Base-by-base conservation (phyloP, 2,888 invertebrate genomes). In the Hypercompe scribonia region DNA sequence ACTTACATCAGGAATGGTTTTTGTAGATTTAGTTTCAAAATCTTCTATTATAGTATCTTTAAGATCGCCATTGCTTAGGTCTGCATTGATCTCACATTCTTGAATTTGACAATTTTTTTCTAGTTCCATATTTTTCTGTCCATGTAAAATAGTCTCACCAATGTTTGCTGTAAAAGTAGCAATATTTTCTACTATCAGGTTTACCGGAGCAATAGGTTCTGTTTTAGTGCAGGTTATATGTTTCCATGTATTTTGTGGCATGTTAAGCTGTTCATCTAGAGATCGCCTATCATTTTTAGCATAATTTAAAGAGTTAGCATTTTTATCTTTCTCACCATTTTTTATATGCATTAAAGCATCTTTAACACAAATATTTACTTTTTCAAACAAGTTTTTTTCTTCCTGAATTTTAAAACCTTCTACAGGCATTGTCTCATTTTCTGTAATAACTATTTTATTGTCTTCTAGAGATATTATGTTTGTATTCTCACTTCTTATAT, bases 11-110 rank as follows among this genome's bases (percentile, higher is more conserved):
- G 21, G 34, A 68, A 24, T 72, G 39, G 65, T 72, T 71, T 70
- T 70, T 65, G 36, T 68, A 36, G 64, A 39, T 67, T 74, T 68
- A 42, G 70, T 67, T 70, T 77, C 77, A 58, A 69, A 76, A 46
- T 74, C 73, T 63, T 31, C 24, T 65, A 28, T 33, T 15, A 0
- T n/a, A 39, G 64, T 8, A 21, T 65, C 74, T 77, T 67, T 82
- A 74, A n/a, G 74, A 78, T 42, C 11, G 13, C 33, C 34, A 34
- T 70, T 64, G 33, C 3, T n/a, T 46, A n/a, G 0, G 34, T 8
- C 21, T 67, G 61, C 1, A 58, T n/a, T 24, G 10, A 15, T 63
- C 18, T 28, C 67, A 72, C n/a, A 4, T 7, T 63, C 58, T 68
- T 68, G 21, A 33, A 13, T n/a, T 39, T 63, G 11, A 34, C 3